A percentile compares a stretch with the other conserved stretches of the same genome.
Evolutionary conservation across 1,140 invertebrate genomes (phyloP).

Genomic region (Orchesella cincta): DNA sequence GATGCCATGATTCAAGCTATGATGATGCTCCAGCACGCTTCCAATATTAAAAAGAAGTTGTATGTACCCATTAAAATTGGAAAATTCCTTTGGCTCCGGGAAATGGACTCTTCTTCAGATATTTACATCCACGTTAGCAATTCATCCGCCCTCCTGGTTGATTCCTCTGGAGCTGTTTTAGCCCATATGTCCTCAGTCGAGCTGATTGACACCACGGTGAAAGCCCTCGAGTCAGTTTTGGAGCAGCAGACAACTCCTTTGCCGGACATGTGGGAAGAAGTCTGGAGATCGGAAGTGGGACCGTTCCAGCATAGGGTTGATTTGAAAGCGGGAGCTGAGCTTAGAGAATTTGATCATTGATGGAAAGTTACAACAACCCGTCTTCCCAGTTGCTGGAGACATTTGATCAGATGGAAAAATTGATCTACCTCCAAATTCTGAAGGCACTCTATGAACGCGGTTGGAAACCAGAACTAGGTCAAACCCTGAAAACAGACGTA

Average conservation of each 20-base stretch:
- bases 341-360: too few relatives aligned
- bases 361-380: neutral
- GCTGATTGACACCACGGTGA: neutral
- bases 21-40: neutral
- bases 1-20: neutral
- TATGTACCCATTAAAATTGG: neutral
- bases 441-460: neutral
- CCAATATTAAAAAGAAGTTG: neutral
- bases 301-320: neutral
- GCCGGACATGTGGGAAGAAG: neutral
- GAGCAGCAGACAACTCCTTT: neutral
- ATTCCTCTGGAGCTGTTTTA: neutral
- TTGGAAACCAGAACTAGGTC: neutral
- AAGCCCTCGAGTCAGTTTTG: neutral
- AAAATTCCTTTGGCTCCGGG: neutral
- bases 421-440: neutral
- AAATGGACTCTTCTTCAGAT: neutral
- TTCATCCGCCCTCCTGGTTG: neutral
- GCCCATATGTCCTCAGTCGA: neutral
- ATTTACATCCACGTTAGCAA: neutral
- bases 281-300: neutral
- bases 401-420: neutral
- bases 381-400: neutral
- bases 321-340: too few relatives aligned
- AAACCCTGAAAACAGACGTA: neutral